Conservation (phyloP, 92 coral and sea anemone genomes). For the Porites divaricata region DNA sequence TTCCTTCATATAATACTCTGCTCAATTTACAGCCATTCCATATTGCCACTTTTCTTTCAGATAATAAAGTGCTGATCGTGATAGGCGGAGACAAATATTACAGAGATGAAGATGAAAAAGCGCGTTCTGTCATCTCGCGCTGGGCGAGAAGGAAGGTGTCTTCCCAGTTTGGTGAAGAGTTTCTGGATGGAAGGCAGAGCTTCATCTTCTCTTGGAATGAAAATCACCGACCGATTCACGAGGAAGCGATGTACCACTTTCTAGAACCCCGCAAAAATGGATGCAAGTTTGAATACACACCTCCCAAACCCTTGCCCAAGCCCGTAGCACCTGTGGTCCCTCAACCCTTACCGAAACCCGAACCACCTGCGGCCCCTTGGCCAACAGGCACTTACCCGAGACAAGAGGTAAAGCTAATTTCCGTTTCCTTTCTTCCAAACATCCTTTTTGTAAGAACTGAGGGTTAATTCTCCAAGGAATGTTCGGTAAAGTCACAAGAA, state of each 20-base stretch:
- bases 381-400: too few species aligned
- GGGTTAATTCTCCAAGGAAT: too few species aligned
- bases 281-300: conserved; percentile 28
- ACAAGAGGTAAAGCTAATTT: neutral
- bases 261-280: conserved; percentile 41
- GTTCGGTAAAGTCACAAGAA: too few species aligned
- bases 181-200: neutral
- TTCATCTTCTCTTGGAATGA: conserved; percentile 66
- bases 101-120: neutral
- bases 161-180: neutral
- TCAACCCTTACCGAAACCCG: neutral
- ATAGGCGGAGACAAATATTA: conserved; percentile 57
- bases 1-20: neutral
- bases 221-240: conserved; percentile 58
- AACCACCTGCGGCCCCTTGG: too few species aligned
- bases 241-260: conserved; percentile 56
- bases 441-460: too few species aligned
- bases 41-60: neutral
- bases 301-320: conserved; percentile 6
- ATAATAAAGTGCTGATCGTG: conserved; percentile 50
- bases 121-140: neutral
- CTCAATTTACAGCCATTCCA: neutral
- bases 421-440: too few species aligned
- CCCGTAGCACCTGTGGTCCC: neutral
- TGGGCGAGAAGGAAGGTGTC: neutral